A percentile compares a stretch with the other conserved stretches of the same genome.
These are phyloP conservation scores for Tapirus terrestris DNA, from an alignment of 2,113 vertebrate genomes.

Conservation along the genomic window DNA sequence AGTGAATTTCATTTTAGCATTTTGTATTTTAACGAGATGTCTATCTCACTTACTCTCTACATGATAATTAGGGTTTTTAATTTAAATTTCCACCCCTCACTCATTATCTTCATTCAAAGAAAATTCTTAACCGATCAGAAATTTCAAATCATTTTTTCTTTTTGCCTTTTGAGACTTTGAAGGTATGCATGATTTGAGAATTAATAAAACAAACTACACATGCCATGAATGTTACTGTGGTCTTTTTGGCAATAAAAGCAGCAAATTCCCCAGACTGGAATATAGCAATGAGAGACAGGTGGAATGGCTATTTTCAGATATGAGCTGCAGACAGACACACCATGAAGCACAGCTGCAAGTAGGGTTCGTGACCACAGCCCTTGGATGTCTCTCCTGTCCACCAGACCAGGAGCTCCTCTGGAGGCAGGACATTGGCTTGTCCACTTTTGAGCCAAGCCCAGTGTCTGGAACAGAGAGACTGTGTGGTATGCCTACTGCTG, in stretches of 20 bases:
- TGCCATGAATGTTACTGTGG: background rate
- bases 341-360: constrained; percentile 51
- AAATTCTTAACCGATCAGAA: background rate
- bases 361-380: background rate
- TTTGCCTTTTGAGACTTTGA: background rate
- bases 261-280: constrained; percentile 12
- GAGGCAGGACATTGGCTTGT: background rate
- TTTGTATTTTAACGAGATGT: background rate
- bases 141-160: background rate
- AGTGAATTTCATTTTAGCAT: background rate
- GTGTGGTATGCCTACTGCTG: accelerated
- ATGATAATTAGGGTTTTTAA: background rate
- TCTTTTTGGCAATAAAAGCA: background rate
- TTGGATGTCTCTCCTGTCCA: background rate
- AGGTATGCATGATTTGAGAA: background rate
- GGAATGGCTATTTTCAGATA: constrained; percentile 51
- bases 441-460: background rate
- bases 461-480: background rate
- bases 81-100: background rate
- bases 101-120: background rate
- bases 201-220: background rate
- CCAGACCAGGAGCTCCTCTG: background rate
- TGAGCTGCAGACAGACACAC: background rate
- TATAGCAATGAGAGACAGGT: constrained; percentile 54
- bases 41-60: background rate